Percentiles rank a stretch among this genome's conserved stretches.
Evolutionary conservation across 2,113 vertebrate species (phyloP).

Genomic region (Pao palembangensis): DNA sequence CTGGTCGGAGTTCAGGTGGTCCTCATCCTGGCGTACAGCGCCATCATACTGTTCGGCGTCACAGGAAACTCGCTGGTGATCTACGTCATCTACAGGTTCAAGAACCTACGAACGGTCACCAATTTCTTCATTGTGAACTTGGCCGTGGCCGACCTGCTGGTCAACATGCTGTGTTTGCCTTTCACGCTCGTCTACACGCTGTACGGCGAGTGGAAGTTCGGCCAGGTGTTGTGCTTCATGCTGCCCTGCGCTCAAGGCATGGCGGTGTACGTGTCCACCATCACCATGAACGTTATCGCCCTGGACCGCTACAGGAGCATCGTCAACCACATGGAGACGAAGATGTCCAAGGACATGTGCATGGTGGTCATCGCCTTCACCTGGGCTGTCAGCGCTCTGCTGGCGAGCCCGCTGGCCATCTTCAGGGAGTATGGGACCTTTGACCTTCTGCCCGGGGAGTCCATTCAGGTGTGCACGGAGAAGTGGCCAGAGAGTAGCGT

Average conservation of each 20-base stretch:
- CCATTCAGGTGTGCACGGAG: slow-evolving; percentile 86
- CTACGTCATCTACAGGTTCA: slow-evolving; percentile 89
- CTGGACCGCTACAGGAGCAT: slow-evolving; percentile 91
- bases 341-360: slow-evolving; percentile 87
- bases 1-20: slow-evolving; percentile 83
- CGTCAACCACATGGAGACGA: slow-evolving; percentile 86
- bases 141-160: slow-evolving; percentile 88
- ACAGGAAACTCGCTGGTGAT: slow-evolving; percentile 90
- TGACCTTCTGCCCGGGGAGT: slow-evolving; percentile 77
- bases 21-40: slow-evolving; percentile 89
- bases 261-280: slow-evolving; percentile 90
- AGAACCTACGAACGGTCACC: slow-evolving; percentile 87
- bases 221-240: slow-evolving; percentile 84
- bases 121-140: slow-evolving; percentile 95
- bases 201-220: slow-evolving; percentile 88
- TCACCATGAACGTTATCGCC: slow-evolving; percentile 91
- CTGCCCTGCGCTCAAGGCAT: slow-evolving; percentile 90
- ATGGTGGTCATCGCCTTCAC: slow-evolving; percentile 83
- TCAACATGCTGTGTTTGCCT: slow-evolving; percentile 88
- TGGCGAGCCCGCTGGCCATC: slow-evolving; percentile 91
- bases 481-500: slow-evolving; percentile 85
- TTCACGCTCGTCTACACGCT: slow-evolving; percentile 90
- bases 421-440: slow-evolving; percentile 87
- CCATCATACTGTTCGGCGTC: slow-evolving; percentile 90
- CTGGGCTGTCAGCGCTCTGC: slow-evolving; percentile 84